Conservation (phyloP, 2,797 vertebrate species). For the Momotus momota region DNA sequence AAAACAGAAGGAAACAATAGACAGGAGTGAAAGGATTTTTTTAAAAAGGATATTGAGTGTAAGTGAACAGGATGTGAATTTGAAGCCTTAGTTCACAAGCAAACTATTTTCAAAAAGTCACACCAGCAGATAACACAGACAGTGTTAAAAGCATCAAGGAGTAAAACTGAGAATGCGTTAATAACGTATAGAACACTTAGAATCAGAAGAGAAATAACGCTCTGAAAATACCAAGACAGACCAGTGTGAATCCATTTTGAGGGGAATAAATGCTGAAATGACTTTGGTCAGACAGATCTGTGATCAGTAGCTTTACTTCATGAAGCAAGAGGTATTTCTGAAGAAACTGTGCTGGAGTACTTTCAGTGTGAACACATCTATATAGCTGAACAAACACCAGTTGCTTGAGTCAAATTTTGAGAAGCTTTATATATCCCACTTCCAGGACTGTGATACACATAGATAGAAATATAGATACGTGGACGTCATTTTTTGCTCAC, state of each 20-base stretch:
- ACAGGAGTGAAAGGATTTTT: conserved; percentile 16
- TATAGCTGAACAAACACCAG: neutral
- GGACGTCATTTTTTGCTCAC: neutral
- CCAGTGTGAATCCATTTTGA: neutral
- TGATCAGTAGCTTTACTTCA: neutral
- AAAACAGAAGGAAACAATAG: conserved; percentile 43
- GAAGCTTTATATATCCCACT: neutral
- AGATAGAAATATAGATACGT: accelerated
- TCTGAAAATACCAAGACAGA: neutral
- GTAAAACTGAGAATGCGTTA: neutral
- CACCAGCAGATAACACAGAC: neutral
- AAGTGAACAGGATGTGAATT: conserved; percentile 48
- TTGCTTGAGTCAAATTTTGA: neutral
- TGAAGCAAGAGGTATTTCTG: neutral
- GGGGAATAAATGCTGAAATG: neutral
- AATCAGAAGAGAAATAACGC: neutral
- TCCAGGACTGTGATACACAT: neutral
- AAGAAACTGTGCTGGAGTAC: accelerated
- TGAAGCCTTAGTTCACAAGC: neutral
- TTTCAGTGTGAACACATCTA: neutral
- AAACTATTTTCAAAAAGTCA: neutral
- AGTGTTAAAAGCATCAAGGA: neutral
- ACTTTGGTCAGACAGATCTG: neutral
- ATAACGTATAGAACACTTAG: neutral
- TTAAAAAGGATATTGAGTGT: neutral